Evolutionary conservation across 2,888 invertebrate genomes (phyloP).

Genomic region (Dexiosoma caninum): DNA sequence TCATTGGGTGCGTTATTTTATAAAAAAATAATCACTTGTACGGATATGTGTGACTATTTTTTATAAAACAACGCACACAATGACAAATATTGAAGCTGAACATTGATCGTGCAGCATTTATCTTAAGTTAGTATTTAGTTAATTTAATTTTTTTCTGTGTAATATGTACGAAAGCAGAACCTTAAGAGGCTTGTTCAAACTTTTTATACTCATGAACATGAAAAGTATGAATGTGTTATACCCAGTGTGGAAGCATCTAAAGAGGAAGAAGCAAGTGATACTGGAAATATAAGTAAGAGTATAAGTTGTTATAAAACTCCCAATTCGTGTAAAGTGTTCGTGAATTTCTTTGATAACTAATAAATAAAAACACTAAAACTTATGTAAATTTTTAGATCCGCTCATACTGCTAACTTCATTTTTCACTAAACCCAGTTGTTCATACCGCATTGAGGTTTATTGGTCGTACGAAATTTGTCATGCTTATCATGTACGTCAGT

Average conservation of each 20-base stretch:
- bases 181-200: constrained; percentile 68
- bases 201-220: constrained; percentile 84
- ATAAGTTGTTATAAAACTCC: too few relatives aligned
- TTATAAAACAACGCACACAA: too few relatives aligned
- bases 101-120: too few relatives aligned
- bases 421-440: constrained; percentile 88
- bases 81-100: too few relatives aligned
- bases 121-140: too few relatives aligned
- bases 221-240: constrained; percentile 89
- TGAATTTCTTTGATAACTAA: too few relatives aligned
- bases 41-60: too few relatives aligned
- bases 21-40: too few relatives aligned
- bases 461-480: constrained; percentile 99
- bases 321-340: too few relatives aligned
- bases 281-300: constrained; percentile 70
- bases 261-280: constrained; percentile 73
- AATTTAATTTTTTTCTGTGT: neutral
- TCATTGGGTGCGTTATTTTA: too few relatives aligned
- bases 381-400: constrained; percentile 79
- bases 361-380: too few relatives aligned
- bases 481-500: constrained; percentile 93
- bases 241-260: constrained; percentile 81
- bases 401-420: constrained; percentile 87
- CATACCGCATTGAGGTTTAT: constrained; percentile 91
- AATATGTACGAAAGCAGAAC: constrained; percentile 67